These are phyloP conservation scores for Agrotis ipsilon DNA, from an alignment of 2,888 invertebrate species.

Conservation along the genomic window DNA sequence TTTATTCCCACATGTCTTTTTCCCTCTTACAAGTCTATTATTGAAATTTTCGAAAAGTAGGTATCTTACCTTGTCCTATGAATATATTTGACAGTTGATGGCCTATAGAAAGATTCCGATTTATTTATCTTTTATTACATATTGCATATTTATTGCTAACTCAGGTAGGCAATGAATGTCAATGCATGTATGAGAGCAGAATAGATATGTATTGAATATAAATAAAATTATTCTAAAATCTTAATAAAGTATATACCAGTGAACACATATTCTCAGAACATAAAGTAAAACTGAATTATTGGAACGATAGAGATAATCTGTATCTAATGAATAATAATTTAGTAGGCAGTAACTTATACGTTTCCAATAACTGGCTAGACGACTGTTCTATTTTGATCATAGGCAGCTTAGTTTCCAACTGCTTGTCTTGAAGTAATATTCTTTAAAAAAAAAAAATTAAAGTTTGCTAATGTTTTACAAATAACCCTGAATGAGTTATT, in stretches of 20 bases:
- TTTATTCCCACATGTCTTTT: background rate
- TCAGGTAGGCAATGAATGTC: slow-evolving; percentile 23
- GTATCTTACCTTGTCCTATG: slow-evolving; percentile 1
- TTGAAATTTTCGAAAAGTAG: slow-evolving; percentile 1
- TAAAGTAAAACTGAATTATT: slow-evolving; percentile 28
- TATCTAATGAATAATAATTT: slow-evolving; percentile 34
- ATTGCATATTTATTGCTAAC: slow-evolving; percentile 32
- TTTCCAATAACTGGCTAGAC: slow-evolving; percentile 12
- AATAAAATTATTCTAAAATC: slow-evolving; percentile 9
- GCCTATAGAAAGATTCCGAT: slow-evolving; percentile 25
- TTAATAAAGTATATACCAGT: slow-evolving; percentile 1
- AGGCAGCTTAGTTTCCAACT: background rate
- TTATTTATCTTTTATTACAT: slow-evolving; percentile 10
- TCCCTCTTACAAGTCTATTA: background rate
- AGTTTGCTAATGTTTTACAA: no score
- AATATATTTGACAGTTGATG: slow-evolving; percentile 18
- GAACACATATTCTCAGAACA: slow-evolving; percentile 16
- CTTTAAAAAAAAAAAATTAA: no score
- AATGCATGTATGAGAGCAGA: slow-evolving; percentile 9
- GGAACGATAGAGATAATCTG: slow-evolving; percentile 21
- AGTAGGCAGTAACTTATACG: slow-evolving; percentile 5
- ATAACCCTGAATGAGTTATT: no score
- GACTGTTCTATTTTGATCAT: slow-evolving; percentile 11
- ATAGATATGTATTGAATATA: slow-evolving; percentile 28
- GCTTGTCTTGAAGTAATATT: no score